Percentiles rank a stretch among this genome's conserved stretches.
Evolutionary conservation across 2,797 vertebrate genomes (phyloP).

Genomic region (Syndactyla subalaris): DNA sequence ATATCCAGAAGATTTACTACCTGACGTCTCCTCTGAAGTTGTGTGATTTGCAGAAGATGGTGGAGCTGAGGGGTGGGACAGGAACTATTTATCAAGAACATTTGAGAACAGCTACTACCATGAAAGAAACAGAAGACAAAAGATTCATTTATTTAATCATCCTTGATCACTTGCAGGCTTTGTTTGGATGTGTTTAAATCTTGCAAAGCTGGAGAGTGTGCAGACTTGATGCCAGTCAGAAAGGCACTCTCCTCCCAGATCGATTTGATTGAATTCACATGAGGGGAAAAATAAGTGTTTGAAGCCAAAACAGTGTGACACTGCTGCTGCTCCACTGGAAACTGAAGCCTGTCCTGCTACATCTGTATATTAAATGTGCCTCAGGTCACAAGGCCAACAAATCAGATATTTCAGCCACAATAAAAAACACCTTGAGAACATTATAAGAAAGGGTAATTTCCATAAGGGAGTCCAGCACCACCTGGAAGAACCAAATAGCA

Average conservation of each 20-base stretch:
- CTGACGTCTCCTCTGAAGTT: not conserved
- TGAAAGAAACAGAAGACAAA: slow-evolving; percentile 14
- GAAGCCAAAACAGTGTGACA: not conserved
- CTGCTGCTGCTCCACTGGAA: not conserved
- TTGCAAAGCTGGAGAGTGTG: not conserved
- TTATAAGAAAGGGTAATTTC: not conserved
- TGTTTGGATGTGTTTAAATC: slow-evolving; percentile 1
- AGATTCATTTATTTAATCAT: slow-evolving; percentile 30
- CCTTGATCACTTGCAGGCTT: slow-evolving; percentile 4
- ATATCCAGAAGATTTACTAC: not conserved
- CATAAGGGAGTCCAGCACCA: not conserved
- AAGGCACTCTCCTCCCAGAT: not conserved
- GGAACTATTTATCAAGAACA: slow-evolving; percentile 11
- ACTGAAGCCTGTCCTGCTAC: not conserved
- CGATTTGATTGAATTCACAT: not conserved
- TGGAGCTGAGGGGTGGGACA: not conserved
- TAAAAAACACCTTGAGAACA: not conserved
- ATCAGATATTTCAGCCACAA: not conserved
- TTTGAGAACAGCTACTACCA: not conserved
- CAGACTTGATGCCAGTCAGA: not conserved
- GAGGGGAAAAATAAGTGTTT: not conserved
- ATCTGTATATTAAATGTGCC: not conserved
- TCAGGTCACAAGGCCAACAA: not conserved
- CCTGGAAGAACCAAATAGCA: not conserved
- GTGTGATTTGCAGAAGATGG: slow-evolving; percentile 5